Evolutionary conservation across 2,113 vertebrate species (phyloP).

Genomic region (Phylloscopus whistleri): DNA sequence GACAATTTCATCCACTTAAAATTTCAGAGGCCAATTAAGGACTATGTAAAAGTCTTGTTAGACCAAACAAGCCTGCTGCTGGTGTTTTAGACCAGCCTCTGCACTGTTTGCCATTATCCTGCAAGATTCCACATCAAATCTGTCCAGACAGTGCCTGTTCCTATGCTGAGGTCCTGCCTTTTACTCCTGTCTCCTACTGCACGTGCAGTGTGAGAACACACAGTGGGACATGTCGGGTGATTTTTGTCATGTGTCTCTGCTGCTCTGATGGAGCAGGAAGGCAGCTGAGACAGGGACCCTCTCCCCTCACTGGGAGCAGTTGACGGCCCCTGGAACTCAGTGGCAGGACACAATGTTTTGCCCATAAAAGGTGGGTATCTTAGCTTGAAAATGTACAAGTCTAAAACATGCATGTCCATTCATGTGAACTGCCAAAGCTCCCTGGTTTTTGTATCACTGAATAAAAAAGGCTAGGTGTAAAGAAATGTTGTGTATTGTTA

Average conservation of each 20-base stretch:
- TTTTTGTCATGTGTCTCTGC: not conserved
- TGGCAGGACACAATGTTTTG: not conserved
- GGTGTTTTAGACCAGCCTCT: not conserved
- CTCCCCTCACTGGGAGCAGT: not conserved
- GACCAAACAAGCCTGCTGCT: not conserved
- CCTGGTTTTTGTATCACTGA: not conserved
- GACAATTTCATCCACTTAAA: not conserved
- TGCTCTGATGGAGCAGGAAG: not conserved
- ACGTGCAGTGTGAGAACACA: not conserved
- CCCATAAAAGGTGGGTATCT: not conserved
- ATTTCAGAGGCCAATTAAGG: not conserved
- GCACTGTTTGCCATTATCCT: not conserved
- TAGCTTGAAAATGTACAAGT: not conserved
- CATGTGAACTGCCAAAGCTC: not conserved
- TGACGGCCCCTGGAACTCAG: not conserved
- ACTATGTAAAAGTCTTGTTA: not conserved
- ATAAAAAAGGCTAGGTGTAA: not conserved
- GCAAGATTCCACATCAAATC: not conserved
- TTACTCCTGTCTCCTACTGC: not conserved
- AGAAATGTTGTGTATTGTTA: not conserved
- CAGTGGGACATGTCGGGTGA: not conserved
- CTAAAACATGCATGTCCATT: not conserved
- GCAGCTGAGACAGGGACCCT: not conserved
- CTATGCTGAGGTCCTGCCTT: not conserved
- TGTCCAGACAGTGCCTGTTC: not conserved